phyloP scores from a whole-genome alignment of 2,797 vertebrate genomes.

The Rhinichthys osculus region DNA sequence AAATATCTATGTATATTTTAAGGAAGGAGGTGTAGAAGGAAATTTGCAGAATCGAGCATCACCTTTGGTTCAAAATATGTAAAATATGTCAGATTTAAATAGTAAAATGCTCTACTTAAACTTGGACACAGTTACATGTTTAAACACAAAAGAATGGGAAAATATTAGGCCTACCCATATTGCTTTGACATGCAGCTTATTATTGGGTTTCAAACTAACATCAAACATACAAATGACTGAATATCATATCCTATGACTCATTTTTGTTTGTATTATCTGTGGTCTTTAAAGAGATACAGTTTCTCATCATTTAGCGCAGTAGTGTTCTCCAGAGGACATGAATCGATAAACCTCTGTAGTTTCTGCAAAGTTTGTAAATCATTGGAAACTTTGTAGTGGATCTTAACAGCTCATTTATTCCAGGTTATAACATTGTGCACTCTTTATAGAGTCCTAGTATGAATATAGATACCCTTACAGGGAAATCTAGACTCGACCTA shows the following conservation, averaged over 20 bases:
- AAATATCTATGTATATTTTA: background rate
- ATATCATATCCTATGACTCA: background rate
- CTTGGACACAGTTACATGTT: background rate
- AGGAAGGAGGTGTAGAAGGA: background rate
- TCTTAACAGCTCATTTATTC: slow-evolving; percentile 20
- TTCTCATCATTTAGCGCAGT: slow-evolving; percentile 5
- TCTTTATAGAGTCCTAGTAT: background rate
- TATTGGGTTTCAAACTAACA: background rate
- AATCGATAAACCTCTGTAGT: background rate
- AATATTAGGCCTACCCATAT: background rate
- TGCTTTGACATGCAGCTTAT: background rate
- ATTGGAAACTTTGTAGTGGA: slow-evolving; percentile 16
- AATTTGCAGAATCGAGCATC: slow-evolving; percentile 3
- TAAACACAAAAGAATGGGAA: background rate
- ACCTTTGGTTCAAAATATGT: background rate
- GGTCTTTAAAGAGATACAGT: background rate
- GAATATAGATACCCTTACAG: background rate
- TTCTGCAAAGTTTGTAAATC: slow-evolving; percentile 13
- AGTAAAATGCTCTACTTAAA: background rate
- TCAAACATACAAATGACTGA: background rate
- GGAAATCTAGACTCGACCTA: background rate
- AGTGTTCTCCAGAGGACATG: background rate
- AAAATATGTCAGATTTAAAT: background rate
- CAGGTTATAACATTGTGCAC: slow-evolving; percentile 2
- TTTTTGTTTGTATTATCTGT: background rate